Evolutionary conservation across 2,113 vertebrate species (phyloP), one percentile per base, ranked within the genome.

Genomic region (Xiphorhynchus elegans): DNA sequence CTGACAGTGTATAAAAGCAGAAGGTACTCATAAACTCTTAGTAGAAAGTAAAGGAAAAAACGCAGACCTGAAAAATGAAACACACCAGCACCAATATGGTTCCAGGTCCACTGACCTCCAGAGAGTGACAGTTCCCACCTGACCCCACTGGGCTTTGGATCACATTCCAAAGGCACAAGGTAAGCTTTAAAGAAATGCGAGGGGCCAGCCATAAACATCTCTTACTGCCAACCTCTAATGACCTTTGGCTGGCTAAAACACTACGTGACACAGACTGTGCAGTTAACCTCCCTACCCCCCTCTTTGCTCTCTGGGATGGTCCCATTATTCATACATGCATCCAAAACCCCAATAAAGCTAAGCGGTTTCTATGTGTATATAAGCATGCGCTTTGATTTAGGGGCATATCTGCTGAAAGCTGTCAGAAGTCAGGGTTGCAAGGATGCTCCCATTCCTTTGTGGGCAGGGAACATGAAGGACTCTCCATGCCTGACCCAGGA

Each of bases 41-140:
- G 55, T 63, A 92, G 87, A 77, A 42, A 87, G 68, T 20, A 28
- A 60, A 87, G 68, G 24, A 28, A 60, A 78, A 62, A 88, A 58
- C 39, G 62, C 33, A 67, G 68, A 95, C 72, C 50, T 70, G 64
- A 87, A 84, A 90, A 94, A 84, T 63, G 39, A 94, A 94, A 68
- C 77, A 84, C 37, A 13, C 53, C 49, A 42, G 68, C 50, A 67
- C 40, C 15, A 6, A 9, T 2, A 2, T 5, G 2, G 16, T 75
- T 67, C 7, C 3, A 84, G 72, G 70, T 84, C 77, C 59, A 77
- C 44, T 0, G 3, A 76, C 77, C 87, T 80, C 35, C 0, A 0
- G 58, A 80, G 46, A 93, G 73, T 7, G 14, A 84, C 60, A 66
- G 87, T 74, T 83, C 89, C 67, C 40, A 84, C 8, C 67, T 92